A percentile compares a stretch with the other conserved stretches of the same genome.
These are phyloP conservation scores for Caenorhabditis drosophilae DNA, from an alignment of 2,888 invertebrate species.

Conservation along the genomic window DNA sequence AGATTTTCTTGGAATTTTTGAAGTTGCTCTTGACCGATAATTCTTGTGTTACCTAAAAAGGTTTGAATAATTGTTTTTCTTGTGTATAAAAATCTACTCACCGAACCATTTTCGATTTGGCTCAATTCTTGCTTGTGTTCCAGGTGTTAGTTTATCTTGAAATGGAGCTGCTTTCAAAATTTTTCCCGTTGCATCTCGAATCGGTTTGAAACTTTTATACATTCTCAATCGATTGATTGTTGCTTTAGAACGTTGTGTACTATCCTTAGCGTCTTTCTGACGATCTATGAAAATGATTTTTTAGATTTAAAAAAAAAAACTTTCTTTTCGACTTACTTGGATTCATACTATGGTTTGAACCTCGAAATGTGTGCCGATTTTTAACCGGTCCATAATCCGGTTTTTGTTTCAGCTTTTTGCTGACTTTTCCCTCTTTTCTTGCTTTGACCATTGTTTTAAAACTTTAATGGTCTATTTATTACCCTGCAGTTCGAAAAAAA, in stretches of 20 bases:
- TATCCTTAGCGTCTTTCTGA: constrained; percentile 39
- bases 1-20: constrained; percentile 83
- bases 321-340: constrained; percentile 75
- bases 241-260: constrained; percentile 76
- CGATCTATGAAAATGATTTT: constrained; percentile 72
- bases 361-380: constrained; percentile 67
- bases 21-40: constrained; percentile 82
- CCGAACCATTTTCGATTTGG: constrained; percentile 99
- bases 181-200: constrained; percentile 82
- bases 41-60: constrained; percentile 94
- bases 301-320: neutral
- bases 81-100: too few relatives aligned
- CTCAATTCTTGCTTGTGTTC: constrained; percentile 90
- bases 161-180: constrained; percentile 93
- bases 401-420: constrained; percentile 50
- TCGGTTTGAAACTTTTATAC: constrained; percentile 96
- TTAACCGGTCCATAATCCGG: constrained; percentile 50
- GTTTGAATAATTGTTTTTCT: too few relatives aligned
- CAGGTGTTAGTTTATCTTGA: constrained; percentile 86
- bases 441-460: constrained; percentile 52
- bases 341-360: constrained; percentile 90
- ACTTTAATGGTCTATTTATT: too few relatives aligned
- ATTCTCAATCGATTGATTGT: constrained; percentile 96
- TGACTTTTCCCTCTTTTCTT: constrained; percentile 49
- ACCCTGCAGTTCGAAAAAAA: too few relatives aligned